Conservation (phyloP, 2,113 vertebrate species). For the Cynopterus brachyotis region DNA sequence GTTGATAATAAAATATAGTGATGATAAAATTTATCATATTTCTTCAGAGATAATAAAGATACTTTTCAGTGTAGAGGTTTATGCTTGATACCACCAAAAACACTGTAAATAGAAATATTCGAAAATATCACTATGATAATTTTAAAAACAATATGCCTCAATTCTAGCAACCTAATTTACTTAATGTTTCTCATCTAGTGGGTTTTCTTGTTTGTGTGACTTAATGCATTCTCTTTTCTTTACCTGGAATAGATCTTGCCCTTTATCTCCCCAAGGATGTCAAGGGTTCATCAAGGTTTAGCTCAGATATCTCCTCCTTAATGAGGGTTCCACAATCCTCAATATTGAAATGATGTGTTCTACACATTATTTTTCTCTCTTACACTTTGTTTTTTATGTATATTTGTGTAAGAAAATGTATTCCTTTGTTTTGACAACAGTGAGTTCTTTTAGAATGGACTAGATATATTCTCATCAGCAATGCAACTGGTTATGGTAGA, state of each 20-base stretch:
- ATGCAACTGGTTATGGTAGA: background rate
- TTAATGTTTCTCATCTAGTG: background rate
- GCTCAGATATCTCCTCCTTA: background rate
- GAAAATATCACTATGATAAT: background rate
- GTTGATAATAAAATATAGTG: background rate
- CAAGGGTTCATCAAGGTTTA: background rate
- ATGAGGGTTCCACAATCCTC: background rate
- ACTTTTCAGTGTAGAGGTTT: background rate
- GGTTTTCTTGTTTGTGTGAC: background rate
- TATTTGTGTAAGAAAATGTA: background rate
- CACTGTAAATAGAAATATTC: background rate
- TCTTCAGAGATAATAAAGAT: constrained; percentile 11
- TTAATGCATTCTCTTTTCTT: background rate
- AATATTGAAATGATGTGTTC: background rate
- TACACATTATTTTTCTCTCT: background rate
- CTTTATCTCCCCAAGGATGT: background rate
- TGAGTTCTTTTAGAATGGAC: background rate
- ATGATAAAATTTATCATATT: background rate
- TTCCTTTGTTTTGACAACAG: background rate
- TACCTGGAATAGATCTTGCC: background rate
- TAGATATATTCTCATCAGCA: background rate
- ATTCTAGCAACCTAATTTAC: background rate
- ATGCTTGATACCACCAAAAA: background rate
- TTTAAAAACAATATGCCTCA: background rate
- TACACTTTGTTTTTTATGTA: background rate